phyloP scores from a whole-genome alignment of 2,888 invertebrate genomes.

The Autographa gamma region DNA sequence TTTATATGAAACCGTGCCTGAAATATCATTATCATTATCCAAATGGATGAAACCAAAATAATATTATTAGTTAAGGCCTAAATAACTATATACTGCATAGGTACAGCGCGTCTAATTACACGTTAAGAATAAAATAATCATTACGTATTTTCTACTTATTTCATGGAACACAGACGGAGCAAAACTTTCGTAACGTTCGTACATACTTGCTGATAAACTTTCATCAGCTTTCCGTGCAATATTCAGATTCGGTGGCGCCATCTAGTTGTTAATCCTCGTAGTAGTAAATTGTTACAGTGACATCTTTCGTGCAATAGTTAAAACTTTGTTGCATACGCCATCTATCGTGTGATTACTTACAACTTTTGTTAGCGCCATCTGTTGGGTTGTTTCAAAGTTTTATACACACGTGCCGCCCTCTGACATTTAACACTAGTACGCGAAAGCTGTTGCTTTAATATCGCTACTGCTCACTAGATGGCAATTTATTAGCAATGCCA shows the following conservation, averaged over 20 bases:
- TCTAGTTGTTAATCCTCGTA: constrained; percentile 26
- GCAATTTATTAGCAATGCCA: background rate
- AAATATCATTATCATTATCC: too few species aligned
- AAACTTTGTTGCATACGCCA: constrained; percentile 7
- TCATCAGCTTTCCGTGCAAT: constrained; percentile 7
- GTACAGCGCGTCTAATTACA: too few species aligned
- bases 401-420: constrained; percentile 23
- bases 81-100: too few species aligned
- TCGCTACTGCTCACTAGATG: constrained; percentile 27
- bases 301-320: constrained; percentile 32
- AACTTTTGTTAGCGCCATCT: constrained; percentile 36
- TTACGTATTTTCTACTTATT: background rate
- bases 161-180: constrained; percentile 30
- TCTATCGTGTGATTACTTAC: constrained; percentile 24
- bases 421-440: background rate
- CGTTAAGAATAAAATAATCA: too few species aligned
- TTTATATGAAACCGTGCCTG: too few species aligned
- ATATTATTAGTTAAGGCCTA: too few species aligned
- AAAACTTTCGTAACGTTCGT: constrained; percentile 53
- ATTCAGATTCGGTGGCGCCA: constrained; percentile 31
- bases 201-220: constrained; percentile 9
- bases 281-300: background rate
- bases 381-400: background rate
- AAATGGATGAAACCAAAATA: too few species aligned
- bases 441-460: background rate